Percentiles rank a stretch among this genome's conserved stretches.
Conservation (phyloP, 2,113 vertebrate genomes). For the Misgurnus anguillicaudatus region DNA sequence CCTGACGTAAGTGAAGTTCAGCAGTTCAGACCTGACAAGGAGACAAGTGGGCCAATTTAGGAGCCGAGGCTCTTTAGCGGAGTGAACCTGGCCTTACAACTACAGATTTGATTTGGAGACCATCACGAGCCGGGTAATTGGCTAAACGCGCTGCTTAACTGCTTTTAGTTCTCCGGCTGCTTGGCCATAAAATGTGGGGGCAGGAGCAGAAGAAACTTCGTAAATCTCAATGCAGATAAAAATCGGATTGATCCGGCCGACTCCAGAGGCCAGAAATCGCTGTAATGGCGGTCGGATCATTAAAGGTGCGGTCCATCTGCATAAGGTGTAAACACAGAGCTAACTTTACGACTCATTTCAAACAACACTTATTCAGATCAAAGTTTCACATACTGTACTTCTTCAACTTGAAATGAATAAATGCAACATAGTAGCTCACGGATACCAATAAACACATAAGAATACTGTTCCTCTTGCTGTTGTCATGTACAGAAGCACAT, state of each 20-base stretch:
- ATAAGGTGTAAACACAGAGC: constrained; percentile 30
- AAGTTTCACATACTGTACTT: background rate
- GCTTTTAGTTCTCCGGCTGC: constrained; percentile 50
- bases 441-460: no score
- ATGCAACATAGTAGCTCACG: no score
- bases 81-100: constrained; percentile 48
- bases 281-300: constrained; percentile 44
- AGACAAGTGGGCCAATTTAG: constrained; percentile 55
- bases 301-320: constrained; percentile 45
- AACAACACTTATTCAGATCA: background rate
- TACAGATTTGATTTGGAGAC: constrained; percentile 55
- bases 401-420: no score
- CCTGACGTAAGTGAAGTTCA: constrained; percentile 46
- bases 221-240: constrained; percentile 55
- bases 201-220: constrained; percentile 8
- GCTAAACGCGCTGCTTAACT: constrained; percentile 49
- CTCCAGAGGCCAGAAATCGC: constrained; percentile 47
- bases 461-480: no score
- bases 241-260: constrained; percentile 53
- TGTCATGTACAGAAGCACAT: no score
- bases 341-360: background rate
- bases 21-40: constrained; percentile 53
- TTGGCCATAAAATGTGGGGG: constrained; percentile 41
- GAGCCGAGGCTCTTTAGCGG: constrained; percentile 48
- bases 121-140: constrained; percentile 49